Conservation (phyloP, 2,888 invertebrate species). For the Drosophila nigritarsus region DNA sequence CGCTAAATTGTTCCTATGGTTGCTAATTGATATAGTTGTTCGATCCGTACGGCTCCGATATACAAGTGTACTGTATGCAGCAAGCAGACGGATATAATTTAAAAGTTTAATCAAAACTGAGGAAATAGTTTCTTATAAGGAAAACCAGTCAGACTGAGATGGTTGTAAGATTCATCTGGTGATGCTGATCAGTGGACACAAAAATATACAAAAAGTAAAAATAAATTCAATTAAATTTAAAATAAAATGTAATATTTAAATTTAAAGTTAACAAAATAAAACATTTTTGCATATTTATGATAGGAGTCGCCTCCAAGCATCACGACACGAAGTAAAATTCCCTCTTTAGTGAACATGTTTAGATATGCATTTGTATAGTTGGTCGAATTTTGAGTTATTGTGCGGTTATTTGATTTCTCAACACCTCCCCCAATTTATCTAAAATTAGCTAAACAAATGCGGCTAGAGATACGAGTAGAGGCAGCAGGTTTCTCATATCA, state of each 20-base stretch:
- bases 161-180: background rate
- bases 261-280: too few species aligned
- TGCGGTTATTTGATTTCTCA: background rate
- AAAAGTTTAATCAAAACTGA: background rate
- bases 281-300: too few species aligned
- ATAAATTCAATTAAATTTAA: too few species aligned
- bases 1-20: background rate
- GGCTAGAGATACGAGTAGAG: background rate
- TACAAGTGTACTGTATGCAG: too few species aligned
- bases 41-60: background rate
- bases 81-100: background rate
- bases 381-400: background rate
- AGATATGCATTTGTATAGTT: background rate
- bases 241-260: too few species aligned
- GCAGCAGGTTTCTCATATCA: too few species aligned
- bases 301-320: background rate
- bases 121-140: background rate
- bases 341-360: background rate
- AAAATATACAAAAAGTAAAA: too few species aligned
- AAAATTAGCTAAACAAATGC: background rate
- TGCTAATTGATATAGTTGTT: background rate
- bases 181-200: background rate
- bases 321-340: background rate
- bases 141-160: background rate
- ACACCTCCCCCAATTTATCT: background rate